These are phyloP conservation scores for Sphaerophoria rueppellii DNA, from an alignment of 2,888 invertebrate species.

Conservation along the genomic window DNA sequence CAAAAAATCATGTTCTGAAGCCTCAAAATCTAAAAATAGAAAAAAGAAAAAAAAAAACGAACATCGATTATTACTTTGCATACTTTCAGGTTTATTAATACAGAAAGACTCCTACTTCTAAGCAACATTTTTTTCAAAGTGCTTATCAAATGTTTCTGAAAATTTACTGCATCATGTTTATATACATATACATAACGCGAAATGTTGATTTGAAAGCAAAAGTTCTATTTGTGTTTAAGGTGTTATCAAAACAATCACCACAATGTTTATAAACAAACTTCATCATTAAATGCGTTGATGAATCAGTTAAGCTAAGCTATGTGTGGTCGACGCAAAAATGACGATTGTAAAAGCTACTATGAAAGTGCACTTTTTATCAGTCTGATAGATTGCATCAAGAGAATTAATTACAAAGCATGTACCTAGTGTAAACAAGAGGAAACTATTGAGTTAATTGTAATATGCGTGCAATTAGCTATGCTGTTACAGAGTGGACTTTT, in stretches of 20 bases:
- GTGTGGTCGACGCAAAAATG: too few relatives aligned
- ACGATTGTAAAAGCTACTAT: too few relatives aligned
- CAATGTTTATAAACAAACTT: neutral
- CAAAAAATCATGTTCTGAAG: neutral
- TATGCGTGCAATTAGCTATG: too few relatives aligned
- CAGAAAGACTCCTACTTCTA: neutral
- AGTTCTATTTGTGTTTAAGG: neutral
- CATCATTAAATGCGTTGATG: neutral
- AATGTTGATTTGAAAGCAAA: constrained; percentile 3
- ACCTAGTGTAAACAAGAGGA: too few relatives aligned
- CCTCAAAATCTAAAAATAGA: neutral
- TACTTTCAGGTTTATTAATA: neutral
- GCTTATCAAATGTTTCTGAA: neutral
- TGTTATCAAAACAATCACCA: constrained; percentile 19
- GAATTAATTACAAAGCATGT: too few relatives aligned
- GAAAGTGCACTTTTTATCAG: too few relatives aligned
- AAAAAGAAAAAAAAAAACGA: neutral
- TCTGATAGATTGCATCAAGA: too few relatives aligned
- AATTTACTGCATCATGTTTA: constrained; percentile 3
- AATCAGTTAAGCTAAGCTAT: neutral
- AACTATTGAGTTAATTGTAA: too few relatives aligned
- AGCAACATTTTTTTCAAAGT: neutral
- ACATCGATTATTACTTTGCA: neutral
- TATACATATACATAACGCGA: neutral
- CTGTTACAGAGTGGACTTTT: too few relatives aligned